These are phyloP conservation scores for Lasioglossum pauxillum DNA, from an alignment of 2,888 invertebrate genomes.

Conservation along the genomic window DNA sequence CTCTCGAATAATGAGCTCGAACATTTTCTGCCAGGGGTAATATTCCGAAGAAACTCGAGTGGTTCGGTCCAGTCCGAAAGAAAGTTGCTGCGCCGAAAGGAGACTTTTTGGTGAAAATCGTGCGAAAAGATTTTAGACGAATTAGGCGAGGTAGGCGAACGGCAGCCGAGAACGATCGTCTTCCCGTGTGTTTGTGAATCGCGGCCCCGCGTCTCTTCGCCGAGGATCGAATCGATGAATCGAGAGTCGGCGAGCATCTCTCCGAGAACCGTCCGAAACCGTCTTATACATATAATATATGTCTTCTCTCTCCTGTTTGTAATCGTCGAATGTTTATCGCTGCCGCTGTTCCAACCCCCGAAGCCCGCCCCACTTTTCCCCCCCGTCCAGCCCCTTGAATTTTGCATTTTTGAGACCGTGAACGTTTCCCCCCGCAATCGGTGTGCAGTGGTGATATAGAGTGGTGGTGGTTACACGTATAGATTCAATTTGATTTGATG, in stretches of 20 bases:
- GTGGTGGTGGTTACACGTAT: conserved; percentile 74
- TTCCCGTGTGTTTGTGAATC: not conserved
- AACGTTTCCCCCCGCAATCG: conserved; percentile 43
- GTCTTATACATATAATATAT: not conserved
- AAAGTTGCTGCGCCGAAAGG: not conserved
- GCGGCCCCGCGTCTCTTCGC: conserved; percentile 1
- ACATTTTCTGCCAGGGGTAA: no score
- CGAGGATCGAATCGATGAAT: conserved; percentile 1
- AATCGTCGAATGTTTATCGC: not conserved
- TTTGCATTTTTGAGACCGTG: conserved; percentile 34
- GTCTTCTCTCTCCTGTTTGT: not conserved
- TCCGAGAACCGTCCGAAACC: not conserved
- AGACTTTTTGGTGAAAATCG: not conserved
- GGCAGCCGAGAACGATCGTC: not conserved
- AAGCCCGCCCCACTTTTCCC: not conserved
- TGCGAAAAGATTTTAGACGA: not conserved
- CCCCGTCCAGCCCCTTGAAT: not conserved
- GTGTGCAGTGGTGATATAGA: conserved; percentile 70
- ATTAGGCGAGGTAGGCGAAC: not conserved
- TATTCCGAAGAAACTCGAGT: not conserved
- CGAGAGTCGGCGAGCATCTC: not conserved
- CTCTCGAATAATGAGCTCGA: no score
- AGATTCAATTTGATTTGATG: conserved; percentile 66
- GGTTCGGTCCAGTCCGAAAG: not conserved
- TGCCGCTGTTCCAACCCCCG: not conserved